Percentiles rank a stretch among this genome's conserved stretches.
phyloP scores from a whole-genome alignment of 2,113 vertebrate genomes.

The Eulacestoma nigropectus region DNA sequence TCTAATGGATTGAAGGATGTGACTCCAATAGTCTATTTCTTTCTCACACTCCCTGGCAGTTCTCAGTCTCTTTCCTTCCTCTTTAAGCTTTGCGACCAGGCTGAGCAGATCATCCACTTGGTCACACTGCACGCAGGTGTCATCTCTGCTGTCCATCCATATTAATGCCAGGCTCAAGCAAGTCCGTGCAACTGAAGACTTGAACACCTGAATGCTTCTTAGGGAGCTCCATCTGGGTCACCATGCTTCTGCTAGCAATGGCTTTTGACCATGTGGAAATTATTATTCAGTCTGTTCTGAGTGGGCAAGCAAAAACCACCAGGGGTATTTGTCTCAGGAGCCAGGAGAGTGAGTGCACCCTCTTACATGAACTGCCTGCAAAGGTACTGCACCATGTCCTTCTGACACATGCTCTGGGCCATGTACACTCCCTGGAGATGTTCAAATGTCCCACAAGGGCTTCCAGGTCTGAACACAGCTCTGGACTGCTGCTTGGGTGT shows the following conservation, averaged over 20 bases:
- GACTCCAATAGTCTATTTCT: background rate
- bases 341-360: background rate
- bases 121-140: background rate
- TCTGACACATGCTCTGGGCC: background rate
- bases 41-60: background rate
- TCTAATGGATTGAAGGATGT: background rate
- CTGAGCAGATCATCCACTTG: background rate
- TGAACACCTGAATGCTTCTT: background rate
- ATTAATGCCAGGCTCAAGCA: background rate
- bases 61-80: background rate
- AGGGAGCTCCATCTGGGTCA: background rate
- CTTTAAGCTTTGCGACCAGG: background rate
- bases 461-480: background rate
- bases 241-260: background rate
- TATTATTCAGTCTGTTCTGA: background rate
- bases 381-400: background rate
- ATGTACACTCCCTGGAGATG: rapidly evolving
- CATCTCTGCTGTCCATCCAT: background rate
- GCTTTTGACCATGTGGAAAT: background rate
- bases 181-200: background rate
- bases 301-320: background rate
- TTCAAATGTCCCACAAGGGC: background rate
- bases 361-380: background rate
- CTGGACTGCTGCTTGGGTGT: background rate
- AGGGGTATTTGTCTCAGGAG: background rate